Conservation (phyloP, 2,888 invertebrate species). For the Dicranocentrus wangi region DNA sequence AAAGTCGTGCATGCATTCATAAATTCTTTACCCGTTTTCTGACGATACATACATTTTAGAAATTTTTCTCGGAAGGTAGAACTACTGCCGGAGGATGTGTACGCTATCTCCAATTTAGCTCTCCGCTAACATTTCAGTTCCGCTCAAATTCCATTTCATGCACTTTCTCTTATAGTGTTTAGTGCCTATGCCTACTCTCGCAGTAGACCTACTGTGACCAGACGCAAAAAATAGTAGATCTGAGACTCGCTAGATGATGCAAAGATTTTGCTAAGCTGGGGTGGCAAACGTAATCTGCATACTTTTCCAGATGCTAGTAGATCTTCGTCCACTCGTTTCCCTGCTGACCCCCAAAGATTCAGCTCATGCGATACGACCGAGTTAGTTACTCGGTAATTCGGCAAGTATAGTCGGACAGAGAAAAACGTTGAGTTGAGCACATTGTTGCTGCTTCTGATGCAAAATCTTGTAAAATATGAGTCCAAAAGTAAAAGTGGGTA, state of each 20-base stretch:
- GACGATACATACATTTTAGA: no score
- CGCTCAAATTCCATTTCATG: neutral
- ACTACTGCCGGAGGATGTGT: neutral
- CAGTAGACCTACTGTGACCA: no score
- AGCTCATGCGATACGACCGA: neutral
- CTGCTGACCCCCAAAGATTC: neutral
- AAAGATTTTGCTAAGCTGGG: neutral
- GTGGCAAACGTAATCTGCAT: neutral
- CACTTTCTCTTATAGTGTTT: neutral
- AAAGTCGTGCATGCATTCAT: no score
- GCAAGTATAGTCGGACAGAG: neutral
- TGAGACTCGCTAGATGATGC: neutral
- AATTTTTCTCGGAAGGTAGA: neutral
- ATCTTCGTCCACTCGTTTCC: neutral
- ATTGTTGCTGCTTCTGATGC: neutral
- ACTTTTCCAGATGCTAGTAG: neutral
- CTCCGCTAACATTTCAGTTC: no score
- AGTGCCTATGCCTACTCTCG: no score
- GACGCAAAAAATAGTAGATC: neutral
- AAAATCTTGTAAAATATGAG: neutral
- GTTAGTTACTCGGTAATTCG: neutral
- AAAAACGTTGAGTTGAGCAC: no score
- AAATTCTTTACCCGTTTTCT: no score
- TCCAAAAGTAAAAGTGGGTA: neutral
- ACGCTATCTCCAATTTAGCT: no score